These are phyloP conservation scores for Phymatocera aterrima DNA, from an alignment of 2,888 invertebrate genomes.

Conservation along the genomic window DNA sequence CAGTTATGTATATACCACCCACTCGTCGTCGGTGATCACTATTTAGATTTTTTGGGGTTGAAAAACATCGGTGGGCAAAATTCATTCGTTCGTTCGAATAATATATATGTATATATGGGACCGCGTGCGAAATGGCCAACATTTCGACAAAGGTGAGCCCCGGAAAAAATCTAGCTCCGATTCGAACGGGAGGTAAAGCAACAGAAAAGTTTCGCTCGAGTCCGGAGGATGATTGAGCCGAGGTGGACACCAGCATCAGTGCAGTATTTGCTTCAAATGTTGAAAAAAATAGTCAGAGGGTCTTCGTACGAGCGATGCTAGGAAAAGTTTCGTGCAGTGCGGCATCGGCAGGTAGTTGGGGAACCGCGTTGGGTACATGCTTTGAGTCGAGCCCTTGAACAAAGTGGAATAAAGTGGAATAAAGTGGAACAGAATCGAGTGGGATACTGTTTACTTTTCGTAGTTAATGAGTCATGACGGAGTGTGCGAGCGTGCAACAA, in stretches of 20 bases:
- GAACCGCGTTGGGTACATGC: neutral
- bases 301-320: neutral
- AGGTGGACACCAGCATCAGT: too few species aligned
- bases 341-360: neutral
- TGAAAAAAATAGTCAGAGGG: too few species aligned
- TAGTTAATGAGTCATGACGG: conserved; percentile 64
- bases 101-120: too few species aligned
- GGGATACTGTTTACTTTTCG: conserved; percentile 61
- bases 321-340: neutral
- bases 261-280: too few species aligned
- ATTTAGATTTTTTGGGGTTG: too few species aligned
- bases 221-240: too few species aligned
- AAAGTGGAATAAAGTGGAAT: conserved; percentile 19
- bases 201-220: too few species aligned
- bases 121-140: too few species aligned
- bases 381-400: neutral
- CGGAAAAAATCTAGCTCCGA: neutral
- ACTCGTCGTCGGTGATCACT: too few species aligned
- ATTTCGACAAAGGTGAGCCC: too few species aligned
- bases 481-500: conserved; percentile 53
- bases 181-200: neutral
- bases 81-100: too few species aligned
- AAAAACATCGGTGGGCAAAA: too few species aligned
- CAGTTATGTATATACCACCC: neutral
- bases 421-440: conserved; percentile 27